Conservation (phyloP, 2,888 invertebrate species). For the Leptothorax acervorum region DNA sequence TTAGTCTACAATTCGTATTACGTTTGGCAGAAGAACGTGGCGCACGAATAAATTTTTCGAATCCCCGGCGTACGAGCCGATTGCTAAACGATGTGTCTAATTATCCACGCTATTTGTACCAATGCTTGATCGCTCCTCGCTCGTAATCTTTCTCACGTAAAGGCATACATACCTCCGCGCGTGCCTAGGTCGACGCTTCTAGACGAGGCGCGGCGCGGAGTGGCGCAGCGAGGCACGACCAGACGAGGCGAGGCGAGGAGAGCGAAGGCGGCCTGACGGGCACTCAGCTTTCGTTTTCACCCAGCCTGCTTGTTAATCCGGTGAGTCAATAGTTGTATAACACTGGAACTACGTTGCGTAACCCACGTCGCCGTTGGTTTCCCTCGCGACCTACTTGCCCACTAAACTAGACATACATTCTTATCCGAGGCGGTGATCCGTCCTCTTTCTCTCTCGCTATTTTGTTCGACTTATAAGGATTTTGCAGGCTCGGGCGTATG, state of each 20-base stretch:
- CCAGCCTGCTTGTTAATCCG: slow-evolving; percentile 85
- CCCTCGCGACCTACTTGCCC: slow-evolving; percentile 85
- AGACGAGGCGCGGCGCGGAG: slow-evolving; percentile 1
- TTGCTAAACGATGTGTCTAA: slow-evolving; percentile 39
- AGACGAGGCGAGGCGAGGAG: slow-evolving; percentile 25
- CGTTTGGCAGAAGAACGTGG: not conserved
- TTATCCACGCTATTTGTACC: slow-evolving; percentile 33
- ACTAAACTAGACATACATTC: slow-evolving; percentile 86
- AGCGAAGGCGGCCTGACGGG: slow-evolving; percentile 66
- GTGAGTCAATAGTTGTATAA: slow-evolving; percentile 86
- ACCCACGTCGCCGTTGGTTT: slow-evolving; percentile 79
- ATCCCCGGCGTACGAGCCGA: not conserved
- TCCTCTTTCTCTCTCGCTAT: slow-evolving; percentile 57
- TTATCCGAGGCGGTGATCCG: slow-evolving; percentile 80
- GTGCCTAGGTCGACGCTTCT: slow-evolving; percentile 50
- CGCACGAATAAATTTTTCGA: not conserved
- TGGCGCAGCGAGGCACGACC: not conserved
- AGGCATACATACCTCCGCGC: slow-evolving; percentile 43
- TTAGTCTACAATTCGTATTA: not conserved
- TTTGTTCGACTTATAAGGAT: slow-evolving; percentile 32
- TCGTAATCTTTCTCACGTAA: slow-evolving; percentile 53
- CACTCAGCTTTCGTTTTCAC: slow-evolving; percentile 85
- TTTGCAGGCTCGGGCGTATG: not conserved
- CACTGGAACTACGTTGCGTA: slow-evolving; percentile 85
- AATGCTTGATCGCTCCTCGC: slow-evolving; percentile 19